phyloP scores from a whole-genome alignment of 2,888 invertebrate species.

The Laspeyria flexula region DNA sequence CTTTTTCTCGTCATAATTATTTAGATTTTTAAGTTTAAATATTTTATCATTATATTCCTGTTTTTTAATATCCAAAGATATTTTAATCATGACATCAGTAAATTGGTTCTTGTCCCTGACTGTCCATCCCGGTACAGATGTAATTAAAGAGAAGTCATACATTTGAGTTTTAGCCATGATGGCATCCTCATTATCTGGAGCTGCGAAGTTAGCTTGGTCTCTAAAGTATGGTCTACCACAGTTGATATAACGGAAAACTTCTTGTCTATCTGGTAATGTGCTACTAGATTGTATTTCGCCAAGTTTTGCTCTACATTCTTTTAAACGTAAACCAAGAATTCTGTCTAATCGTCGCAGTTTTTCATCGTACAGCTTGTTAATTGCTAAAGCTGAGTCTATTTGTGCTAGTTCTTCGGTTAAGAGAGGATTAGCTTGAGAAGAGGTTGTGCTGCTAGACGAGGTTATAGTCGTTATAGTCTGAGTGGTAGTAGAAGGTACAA shows the following conservation, averaged over 20 bases:
- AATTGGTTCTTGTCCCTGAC: slow-evolving; percentile 85
- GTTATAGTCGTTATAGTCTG: background rate
- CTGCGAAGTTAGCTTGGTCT: slow-evolving; percentile 80
- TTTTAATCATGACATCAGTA: slow-evolving; percentile 74
- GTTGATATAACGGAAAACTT: slow-evolving; percentile 59
- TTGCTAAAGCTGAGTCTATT: slow-evolving; percentile 59
- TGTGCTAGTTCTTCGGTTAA: slow-evolving; percentile 19
- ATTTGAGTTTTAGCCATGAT: slow-evolving; percentile 66
- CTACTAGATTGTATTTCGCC: slow-evolving; percentile 38
- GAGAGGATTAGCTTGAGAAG: background rate
- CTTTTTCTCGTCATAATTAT: background rate
- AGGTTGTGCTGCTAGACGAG: background rate
- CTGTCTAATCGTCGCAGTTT: slow-evolving; percentile 63
- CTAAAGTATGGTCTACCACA: slow-evolving; percentile 90
- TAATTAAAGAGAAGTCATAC: slow-evolving; percentile 77
- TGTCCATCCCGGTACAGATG: slow-evolving; percentile 83
- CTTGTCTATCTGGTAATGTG: slow-evolving; percentile 31
- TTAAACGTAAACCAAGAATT: slow-evolving; percentile 56
- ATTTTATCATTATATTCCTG: slow-evolving; percentile 54
- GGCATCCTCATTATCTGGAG: slow-evolving; percentile 88
- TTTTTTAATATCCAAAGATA: slow-evolving; percentile 55
- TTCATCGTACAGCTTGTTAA: slow-evolving; percentile 71
- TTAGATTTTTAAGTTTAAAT: slow-evolving; percentile 39
- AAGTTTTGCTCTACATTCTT: slow-evolving; percentile 66
- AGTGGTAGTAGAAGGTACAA: background rate